These are phyloP conservation scores for Chelidonichthys spinosus DNA, from an alignment of 2,797 vertebrate species.

Conservation along the genomic window DNA sequence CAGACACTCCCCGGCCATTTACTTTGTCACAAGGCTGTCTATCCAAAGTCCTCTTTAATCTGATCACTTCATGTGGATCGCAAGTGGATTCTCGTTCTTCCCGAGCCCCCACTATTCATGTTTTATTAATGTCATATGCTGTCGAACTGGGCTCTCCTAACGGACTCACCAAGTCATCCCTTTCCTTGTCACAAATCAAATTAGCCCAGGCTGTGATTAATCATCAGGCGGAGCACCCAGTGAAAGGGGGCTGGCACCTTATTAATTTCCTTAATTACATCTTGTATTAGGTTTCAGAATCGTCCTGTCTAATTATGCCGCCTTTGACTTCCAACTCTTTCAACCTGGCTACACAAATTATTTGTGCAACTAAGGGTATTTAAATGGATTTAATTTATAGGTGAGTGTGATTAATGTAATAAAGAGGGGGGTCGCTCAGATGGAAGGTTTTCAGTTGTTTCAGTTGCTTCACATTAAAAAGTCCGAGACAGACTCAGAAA, in stretches of 20 bases:
- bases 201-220: conserved; percentile 86
- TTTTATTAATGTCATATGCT: conserved; percentile 85
- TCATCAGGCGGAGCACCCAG: conserved; percentile 78
- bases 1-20: conserved; percentile 35
- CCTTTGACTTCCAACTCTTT: conserved; percentile 83
- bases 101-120: conserved; percentile 71
- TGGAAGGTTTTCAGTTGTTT: conserved; percentile 36
- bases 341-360: conserved; percentile 81
- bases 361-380: conserved; percentile 76
- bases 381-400: conserved; percentile 76
- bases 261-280: conserved; percentile 89
- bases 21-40: conserved; percentile 49
- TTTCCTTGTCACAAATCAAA: conserved; percentile 88
- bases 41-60: conserved; percentile 65
- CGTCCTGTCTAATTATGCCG: conserved; percentile 81
- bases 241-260: conserved; percentile 85
- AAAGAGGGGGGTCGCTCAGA: conserved; percentile 32
- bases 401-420: conserved; percentile 71
- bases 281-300: conserved; percentile 86
- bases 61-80: conserved; percentile 60
- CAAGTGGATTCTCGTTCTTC: conserved; percentile 62
- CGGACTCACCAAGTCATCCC: conserved; percentile 83
- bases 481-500: conserved; percentile 6
- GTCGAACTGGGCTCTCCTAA: conserved; percentile 77
- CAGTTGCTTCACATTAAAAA: conserved; percentile 7